Base-by-base conservation (phyloP, 2,797 vertebrate species). In the Manis crassicaudata region DNA sequence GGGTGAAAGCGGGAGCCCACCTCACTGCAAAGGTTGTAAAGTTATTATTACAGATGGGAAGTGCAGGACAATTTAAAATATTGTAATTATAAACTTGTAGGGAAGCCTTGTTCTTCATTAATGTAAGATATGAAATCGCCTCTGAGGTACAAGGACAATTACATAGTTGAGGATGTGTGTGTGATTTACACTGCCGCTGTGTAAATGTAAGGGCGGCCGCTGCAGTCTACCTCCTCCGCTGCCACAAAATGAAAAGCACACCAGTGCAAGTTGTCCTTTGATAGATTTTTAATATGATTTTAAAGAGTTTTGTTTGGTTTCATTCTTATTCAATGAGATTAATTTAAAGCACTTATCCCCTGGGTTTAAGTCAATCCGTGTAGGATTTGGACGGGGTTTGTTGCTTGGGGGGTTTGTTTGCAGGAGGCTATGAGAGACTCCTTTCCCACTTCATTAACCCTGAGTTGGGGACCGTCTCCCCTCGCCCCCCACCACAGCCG, bases 381-480 rank as follows among this genome's bases (percentile, higher is more conserved):
- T 99, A 99, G 99, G 99, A 98, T 98, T 99, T 98, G 98, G 98
- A 68, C 97, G 94, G 97, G 98, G 98, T 91, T 98, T 98, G 98
- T 98, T 98, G 98, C 95, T 29, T 86, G 93, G 97, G 97, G 90
- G 96, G 94, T 97, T 97, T 99, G 99, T 99, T 99, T 99, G 98
- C 99, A 98, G 98, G 99, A 99, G 99, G 99, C 99, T 99, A 98
- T 99, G 99, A 99, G 98, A 99, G 98, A 99, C 99, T 99, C 99
- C 99, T 99, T 99, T 99, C 99, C 99, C 99, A 99, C 99, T 99
- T 99, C 99, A 99, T 99, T 99, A 99, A 99, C 99, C 99, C 99
- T 98, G 99, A 99, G 99, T 98, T 98, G 98, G 99, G 99, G 99
- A 99, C 98, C 98, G 99, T 98, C 98, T 98, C 96, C 95, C 81